Conservation (phyloP, 2,797 vertebrate genomes). For the Spinibarbus caldwelli region DNA sequence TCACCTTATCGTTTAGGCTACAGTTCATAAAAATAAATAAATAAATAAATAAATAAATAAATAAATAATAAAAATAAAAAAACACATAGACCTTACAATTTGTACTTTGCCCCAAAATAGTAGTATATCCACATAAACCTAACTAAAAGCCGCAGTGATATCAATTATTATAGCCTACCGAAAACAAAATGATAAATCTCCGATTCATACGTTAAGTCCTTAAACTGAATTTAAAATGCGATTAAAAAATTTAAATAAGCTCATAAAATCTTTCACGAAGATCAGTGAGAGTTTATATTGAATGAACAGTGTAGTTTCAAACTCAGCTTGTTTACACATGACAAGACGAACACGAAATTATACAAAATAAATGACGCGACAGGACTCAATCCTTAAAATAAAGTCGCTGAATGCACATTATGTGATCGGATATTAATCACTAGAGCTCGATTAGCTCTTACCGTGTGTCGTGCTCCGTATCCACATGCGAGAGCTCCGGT, state of each 20-base stretch:
- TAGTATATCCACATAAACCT: background rate
- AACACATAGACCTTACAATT: background rate
- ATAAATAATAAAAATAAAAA: too few species aligned
- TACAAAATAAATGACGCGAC: background rate
- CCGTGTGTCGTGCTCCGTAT: constrained; percentile 14
- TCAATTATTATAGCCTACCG: background rate
- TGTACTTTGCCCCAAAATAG: background rate
- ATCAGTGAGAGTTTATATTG: background rate
- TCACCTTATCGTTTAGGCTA: too few species aligned
- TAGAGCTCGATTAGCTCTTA: background rate
- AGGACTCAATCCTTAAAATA: background rate
- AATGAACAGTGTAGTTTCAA: background rate
- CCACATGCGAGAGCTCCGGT: background rate
- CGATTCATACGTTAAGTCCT: background rate
- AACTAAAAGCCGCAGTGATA: background rate
- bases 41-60: too few species aligned
- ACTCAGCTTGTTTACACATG: background rate
- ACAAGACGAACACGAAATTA: background rate
- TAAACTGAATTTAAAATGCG: background rate
- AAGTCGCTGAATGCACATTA: background rate
- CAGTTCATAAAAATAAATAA: too few species aligned
- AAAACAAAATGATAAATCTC: background rate
- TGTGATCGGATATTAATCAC: background rate
- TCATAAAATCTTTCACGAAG: background rate
- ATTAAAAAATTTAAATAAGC: background rate